Evolutionary conservation across 2,113 vertebrate species (phyloP), one percentile per base, ranked within the genome.

Genomic region (Poicephalus gulielmi): DNA sequence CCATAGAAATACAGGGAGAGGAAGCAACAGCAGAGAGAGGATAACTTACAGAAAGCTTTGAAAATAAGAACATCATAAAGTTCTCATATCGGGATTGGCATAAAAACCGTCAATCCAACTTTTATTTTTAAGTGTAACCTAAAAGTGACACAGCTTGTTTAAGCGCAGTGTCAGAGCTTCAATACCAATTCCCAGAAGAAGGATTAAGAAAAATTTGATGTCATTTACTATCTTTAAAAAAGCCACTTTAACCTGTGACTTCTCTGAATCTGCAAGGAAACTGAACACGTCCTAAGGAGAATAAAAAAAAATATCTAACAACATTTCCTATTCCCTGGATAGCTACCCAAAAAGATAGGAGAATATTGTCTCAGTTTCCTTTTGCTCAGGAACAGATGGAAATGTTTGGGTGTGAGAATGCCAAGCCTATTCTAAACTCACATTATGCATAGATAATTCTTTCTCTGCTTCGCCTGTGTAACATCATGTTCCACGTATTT

Each of bases 321-420:
- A 70, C 77, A n/a, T 89, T 81, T 97, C 83, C 93, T 88, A 81
- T 73, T 91, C 94, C 63, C 46, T 85, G 31, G 71, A 90, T 78
- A 95, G 70, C 59, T 77, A 92, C 59, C 94, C 66, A 43, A 92
- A 67, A 93, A 96, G 89, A 96, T 79, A 94, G 63, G 85, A 96
- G 83, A 97, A 92, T 79, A 97, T 70, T 87, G 60, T 95, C 81
- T 83, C 81, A 80, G 59, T 95, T 97, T 97, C 94, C 94, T 73
- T 95, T 96, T 3, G 2, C 63, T 90, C 79, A 90, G 73, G 83
- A 97, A 97, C 74, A 94, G 95, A 97, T 96, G 95, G 93, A 98
- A 97, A 68, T 86, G 63, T 92, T 70, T 92, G 92, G 94, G 90
- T 97, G 90, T 97, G 96, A 97, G 95, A 98, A 97, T 1, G 5